phyloP scores from a whole-genome alignment of 2,797 vertebrate species.

The Tapirus indicus region DNA sequence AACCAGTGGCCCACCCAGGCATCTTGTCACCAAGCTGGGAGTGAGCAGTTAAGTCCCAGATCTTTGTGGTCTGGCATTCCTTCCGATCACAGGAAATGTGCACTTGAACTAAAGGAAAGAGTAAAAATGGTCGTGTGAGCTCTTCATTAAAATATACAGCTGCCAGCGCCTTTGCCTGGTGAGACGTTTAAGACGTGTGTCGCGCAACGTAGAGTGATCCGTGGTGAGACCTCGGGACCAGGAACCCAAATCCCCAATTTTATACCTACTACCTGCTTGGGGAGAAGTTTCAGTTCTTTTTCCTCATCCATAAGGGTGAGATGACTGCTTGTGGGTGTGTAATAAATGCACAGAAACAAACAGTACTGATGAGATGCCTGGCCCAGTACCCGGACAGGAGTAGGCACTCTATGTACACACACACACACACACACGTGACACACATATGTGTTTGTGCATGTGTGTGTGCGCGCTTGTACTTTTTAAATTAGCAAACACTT shows the following conservation, averaged over 20 bases:
- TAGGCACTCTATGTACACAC: neutral
- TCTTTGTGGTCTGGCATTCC: neutral
- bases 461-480: neutral
- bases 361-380: neutral
- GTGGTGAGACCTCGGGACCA: neutral
- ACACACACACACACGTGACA: neutral
- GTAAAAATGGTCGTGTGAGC: neutral
- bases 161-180: neutral
- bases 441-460: neutral
- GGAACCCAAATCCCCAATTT: neutral
- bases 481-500: neutral
- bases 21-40: neutral
- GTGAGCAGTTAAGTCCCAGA: neutral
- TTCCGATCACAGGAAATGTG: neutral
- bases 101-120: neutral
- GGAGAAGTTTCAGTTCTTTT: neutral
- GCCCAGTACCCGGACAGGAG: neutral
- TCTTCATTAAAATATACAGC: neutral
- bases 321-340: neutral
- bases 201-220: neutral
- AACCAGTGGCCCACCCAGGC: neutral
- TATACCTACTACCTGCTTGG: neutral
- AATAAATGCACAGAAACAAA: neutral
- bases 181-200: neutral
- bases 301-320: neutral